Evolutionary conservation across 1,140 invertebrate species (phyloP), one percentile per base, ranked within the genome.

Genomic region (Pseudomyrmex flavicornis): DNA sequence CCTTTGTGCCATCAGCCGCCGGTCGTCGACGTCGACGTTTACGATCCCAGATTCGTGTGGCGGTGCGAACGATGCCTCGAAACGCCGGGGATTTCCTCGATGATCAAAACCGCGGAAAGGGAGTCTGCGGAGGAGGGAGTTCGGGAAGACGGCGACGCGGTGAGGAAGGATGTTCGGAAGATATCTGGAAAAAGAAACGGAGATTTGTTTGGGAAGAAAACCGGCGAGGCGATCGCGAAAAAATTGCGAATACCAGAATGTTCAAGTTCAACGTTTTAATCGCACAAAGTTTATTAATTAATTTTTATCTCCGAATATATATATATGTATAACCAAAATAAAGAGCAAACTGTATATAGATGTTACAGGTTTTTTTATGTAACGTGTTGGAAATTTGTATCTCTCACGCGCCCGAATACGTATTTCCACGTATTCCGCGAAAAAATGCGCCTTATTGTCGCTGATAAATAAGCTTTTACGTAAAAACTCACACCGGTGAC

Each of bases 1-100:
- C 91, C 88, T 0, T 59, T 91, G 2, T 92, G 91, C 58, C 91
- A 92, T 82, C 89, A 92, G 26, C 91, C 91, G 1, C 87, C 89
- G 3, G 73, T 92, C 22, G 68, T 90, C 22, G 90, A 92, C 15
- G 68, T 90, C 20, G 87, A 88, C 12, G 74, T 91, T 50, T 88
- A 92, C 50, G 87, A 91, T 62, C 87, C 88, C 0, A 83, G 90
- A 79, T 84, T 92, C 13, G 83, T 90, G 8, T 92, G 91, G 92
- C 82, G 86, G 3, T 92, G 92, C 65, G 65, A 12, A 48, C 85
- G 86, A 17, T 93, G 91, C 63, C 17, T 75, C 35, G 76, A 82
- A 52, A 54, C 72, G 13, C 50, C 22, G 5, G 9, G 56, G 20
- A 58, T 22, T 15, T 22, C 1, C 20, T 10, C 52, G 56, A 75